These are phyloP conservation scores for Nebria brevicollis DNA, from an alignment of 2,888 invertebrate species.

Conservation along the genomic window DNA sequence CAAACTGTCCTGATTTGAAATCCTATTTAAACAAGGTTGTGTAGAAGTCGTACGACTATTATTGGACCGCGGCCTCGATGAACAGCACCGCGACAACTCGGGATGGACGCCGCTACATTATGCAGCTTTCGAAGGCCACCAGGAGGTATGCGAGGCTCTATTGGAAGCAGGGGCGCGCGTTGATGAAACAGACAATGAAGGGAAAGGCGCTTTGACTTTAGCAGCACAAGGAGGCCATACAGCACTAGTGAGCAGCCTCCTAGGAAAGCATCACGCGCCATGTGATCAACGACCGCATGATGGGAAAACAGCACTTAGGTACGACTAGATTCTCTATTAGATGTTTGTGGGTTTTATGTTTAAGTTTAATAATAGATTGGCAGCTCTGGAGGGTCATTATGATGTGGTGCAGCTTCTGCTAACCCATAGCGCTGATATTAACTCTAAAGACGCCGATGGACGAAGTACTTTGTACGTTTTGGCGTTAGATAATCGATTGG, in stretches of 20 bases:
- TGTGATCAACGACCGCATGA: slow-evolving; percentile 89
- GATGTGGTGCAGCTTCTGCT: slow-evolving; percentile 78
- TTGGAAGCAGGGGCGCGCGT: slow-evolving; percentile 89
- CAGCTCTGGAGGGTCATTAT: slow-evolving; percentile 86
- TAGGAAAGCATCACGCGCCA: slow-evolving; percentile 81
- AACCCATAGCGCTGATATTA: slow-evolving; percentile 81
- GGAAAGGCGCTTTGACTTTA: slow-evolving; percentile 86
- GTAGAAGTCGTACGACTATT: slow-evolving; percentile 90
- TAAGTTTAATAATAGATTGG: slow-evolving; percentile 66
- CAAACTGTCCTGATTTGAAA: slow-evolving; percentile 15
- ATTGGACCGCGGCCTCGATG: slow-evolving; percentile 86
- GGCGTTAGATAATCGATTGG: slow-evolving; percentile 85
- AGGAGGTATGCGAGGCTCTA: slow-evolving; percentile 82
- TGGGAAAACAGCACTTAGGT: slow-evolving; percentile 87
- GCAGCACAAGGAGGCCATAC: slow-evolving; percentile 91
- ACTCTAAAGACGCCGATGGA: slow-evolving; percentile 91
- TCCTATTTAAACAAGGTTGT: slow-evolving; percentile 66
- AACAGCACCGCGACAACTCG: slow-evolving; percentile 90
- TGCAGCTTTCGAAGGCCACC: slow-evolving; percentile 92
- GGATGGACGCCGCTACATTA: slow-evolving; percentile 98
- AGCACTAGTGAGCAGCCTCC: slow-evolving; percentile 71
- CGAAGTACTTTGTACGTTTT: slow-evolving; percentile 91
- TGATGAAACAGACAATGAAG: slow-evolving; percentile 91
- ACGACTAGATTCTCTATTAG: slow-evolving; percentile 27
- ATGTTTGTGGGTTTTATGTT: neutral